A percentile compares a stretch with the other conserved stretches of the same genome.
These are phyloP conservation scores for Rhagium mordax DNA, from an alignment of 2,888 invertebrate genomes.

Conservation along the genomic window DNA sequence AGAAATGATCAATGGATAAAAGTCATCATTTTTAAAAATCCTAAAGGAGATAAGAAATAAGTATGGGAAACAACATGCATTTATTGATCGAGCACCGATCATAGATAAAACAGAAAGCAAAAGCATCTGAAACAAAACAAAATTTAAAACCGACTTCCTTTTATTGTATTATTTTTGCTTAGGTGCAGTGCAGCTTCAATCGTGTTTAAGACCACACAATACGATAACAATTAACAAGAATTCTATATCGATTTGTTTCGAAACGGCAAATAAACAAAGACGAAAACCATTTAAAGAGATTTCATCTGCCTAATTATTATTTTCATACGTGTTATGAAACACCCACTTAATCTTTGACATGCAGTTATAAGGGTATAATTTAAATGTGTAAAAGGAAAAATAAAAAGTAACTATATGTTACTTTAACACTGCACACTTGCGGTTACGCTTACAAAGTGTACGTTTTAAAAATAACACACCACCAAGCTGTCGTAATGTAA, in stretches of 20 bases:
- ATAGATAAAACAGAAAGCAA: constrained; percentile 42
- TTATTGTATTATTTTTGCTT: constrained; percentile 50
- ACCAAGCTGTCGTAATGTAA: background rate
- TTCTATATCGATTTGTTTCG: constrained; percentile 59
- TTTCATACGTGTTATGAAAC: constrained; percentile 63
- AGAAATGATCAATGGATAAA: too few relatives aligned
- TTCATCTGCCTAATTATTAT: constrained; percentile 62
- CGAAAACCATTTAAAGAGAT: constrained; percentile 56
- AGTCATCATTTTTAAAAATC: background rate
- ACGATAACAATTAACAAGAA: constrained; percentile 62
- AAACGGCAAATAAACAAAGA: constrained; percentile 50
- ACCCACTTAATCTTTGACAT: constrained; percentile 62
- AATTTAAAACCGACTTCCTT: constrained; percentile 33
- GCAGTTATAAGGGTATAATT: constrained; percentile 57
- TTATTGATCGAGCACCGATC: constrained; percentile 27
- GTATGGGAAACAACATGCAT: background rate
- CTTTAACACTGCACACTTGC: constrained; percentile 39
- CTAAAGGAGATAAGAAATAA: background rate
- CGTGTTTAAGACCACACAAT: constrained; percentile 60
- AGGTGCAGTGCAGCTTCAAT: constrained; percentile 55
- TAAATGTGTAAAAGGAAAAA: constrained; percentile 52
- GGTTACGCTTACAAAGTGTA: constrained; percentile 36
- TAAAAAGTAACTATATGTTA: constrained; percentile 49
- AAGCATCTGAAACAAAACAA: constrained; percentile 18
- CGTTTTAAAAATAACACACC: constrained; percentile 44